Conservation (phyloP, 2,797 vertebrate genomes). For the Gorsachius magnificus region DNA sequence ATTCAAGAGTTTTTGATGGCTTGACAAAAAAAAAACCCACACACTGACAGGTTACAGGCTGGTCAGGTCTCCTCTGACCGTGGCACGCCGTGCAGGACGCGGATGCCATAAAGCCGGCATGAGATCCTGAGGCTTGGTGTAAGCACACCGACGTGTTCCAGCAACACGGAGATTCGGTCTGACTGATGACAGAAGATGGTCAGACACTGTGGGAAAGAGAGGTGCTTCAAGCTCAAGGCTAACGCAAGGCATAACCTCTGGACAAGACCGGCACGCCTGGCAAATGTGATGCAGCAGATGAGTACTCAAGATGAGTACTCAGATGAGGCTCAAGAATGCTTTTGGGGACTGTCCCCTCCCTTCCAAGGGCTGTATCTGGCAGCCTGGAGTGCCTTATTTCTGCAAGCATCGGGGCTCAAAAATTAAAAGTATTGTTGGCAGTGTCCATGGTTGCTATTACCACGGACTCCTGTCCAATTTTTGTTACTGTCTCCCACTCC, state of each 20-base stretch:
- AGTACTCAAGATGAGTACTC: not conserved
- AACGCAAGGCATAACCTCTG: not conserved
- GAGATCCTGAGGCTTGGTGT: not conserved
- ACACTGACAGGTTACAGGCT: not conserved
- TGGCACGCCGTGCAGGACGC: not conserved
- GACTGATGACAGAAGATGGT: not conserved
- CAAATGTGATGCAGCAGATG: rapidly evolving
- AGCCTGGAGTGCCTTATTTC: not conserved
- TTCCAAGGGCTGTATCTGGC: not conserved
- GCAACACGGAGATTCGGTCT: not conserved
- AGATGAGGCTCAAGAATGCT: not conserved
- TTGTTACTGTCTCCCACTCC: conserved; percentile 47
- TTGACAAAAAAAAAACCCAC: not conserved
- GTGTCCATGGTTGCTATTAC: not conserved
- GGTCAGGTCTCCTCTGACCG: not conserved
- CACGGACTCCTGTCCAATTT: conserved; percentile 30
- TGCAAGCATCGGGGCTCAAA: not conserved
- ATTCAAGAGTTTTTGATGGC: not conserved
- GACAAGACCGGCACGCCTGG: not conserved
- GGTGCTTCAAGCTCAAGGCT: not conserved
- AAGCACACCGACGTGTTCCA: not conserved
- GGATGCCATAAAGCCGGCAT: not conserved
- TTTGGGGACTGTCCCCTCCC: not conserved
- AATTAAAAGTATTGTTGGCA: not conserved
- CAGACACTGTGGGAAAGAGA: not conserved